Evolutionary conservation across 2,113 vertebrate genomes (phyloP), one percentile per base, ranked within the genome.

Genomic region (Paracanthobrama guichenoti): DNA sequence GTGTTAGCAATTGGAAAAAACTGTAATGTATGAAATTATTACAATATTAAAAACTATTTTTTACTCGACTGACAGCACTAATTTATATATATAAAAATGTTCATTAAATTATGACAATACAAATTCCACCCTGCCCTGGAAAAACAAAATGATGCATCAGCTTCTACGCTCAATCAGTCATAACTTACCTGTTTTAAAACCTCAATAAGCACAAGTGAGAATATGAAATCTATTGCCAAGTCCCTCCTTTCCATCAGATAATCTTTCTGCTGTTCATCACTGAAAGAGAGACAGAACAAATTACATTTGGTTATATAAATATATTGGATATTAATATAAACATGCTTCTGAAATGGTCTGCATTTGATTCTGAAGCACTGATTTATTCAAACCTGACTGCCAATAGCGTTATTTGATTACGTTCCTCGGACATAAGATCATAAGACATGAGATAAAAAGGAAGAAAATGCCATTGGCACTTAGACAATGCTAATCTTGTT

Each of bases 211-310:
- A 99, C 98, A 85, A 99, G 94, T 88, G 98, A 99, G 93, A 98
- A 98, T 90, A 99, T 99, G 92, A 98, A 99, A 93, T 99, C 98
- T 91, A 99, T 99, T n/a, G 97, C 97, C 85, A 99, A 94, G 93
- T 99, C 98, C 88, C 98, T 95, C 90, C 98, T 95, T 92, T 99
- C 98, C 95, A 99, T 92, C 91, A 99, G 94, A 92, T 98, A 99
- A 93, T 99, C 98, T 90, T 97, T 97, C 85, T 99, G 98, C 69
- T 99, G 97, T 89, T 99, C 98, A 90, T 99, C 98, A 88, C 97
- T 99, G 92, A 88, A 90, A 91, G 9, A 84, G 42, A 94, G 69
- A 93, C 24, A 91, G 31, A 82, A n/a, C 16, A 66, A 81, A 85
- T 44, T 7, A 67, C 8, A 71, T 12, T 82, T 16, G 6, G 39